phyloP scores from a whole-genome alignment of 2,113 vertebrate species.

The Neotragus moschatus region DNA sequence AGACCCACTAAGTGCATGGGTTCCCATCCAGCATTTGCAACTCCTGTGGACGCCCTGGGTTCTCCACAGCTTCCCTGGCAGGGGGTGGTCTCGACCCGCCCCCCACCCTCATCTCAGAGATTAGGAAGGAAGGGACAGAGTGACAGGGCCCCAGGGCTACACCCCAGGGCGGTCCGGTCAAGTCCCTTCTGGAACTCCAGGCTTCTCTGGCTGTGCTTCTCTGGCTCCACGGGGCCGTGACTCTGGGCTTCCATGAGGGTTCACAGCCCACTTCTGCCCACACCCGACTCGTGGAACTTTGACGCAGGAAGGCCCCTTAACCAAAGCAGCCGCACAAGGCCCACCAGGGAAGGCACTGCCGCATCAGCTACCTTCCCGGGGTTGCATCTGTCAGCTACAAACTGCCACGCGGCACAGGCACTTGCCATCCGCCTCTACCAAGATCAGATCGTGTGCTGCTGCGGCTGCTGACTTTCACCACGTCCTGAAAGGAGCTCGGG shows the following conservation, averaged over 20 bases:
- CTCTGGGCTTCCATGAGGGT: not conserved
- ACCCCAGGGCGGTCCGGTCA: not conserved
- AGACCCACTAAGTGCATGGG: fast-evolving
- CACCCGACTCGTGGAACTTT: not conserved
- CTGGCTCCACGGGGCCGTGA: not conserved
- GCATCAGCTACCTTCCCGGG: not conserved
- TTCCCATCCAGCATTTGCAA: not conserved
- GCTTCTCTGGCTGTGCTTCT: not conserved
- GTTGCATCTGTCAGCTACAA: not conserved
- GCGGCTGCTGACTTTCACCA: not conserved
- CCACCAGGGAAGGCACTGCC: not conserved
- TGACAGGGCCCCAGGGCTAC: not conserved
- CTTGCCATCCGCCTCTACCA: not conserved
- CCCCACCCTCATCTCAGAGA: not conserved
- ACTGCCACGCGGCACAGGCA: not conserved
- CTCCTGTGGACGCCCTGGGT: not conserved
- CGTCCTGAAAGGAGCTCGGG: not conserved
- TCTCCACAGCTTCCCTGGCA: not conserved
- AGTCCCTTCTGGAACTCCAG: not conserved
- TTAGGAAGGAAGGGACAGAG: not conserved
- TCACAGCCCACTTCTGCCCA: not conserved
- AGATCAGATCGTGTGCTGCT: not conserved
- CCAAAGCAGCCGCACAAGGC: not conserved
- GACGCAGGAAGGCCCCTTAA: not conserved
- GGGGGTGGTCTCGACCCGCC: not conserved